These are phyloP conservation scores for Archips crataeganus DNA, from an alignment of 2,888 invertebrate genomes.

Conservation along the genomic window DNA sequence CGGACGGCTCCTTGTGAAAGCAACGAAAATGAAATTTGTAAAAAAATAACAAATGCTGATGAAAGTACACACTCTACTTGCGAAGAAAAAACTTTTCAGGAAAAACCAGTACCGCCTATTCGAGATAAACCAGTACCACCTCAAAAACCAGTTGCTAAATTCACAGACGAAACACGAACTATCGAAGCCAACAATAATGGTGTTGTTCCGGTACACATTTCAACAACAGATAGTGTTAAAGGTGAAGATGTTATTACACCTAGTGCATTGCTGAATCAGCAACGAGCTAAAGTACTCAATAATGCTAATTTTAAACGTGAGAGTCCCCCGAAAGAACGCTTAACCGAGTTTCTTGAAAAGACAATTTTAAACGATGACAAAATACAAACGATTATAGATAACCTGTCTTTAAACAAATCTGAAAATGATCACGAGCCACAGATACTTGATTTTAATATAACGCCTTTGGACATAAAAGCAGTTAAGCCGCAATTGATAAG, in stretches of 20 bases:
- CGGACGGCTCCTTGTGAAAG: constrained; percentile 47
- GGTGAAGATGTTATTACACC: constrained; percentile 53
- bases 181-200: constrained; percentile 20
- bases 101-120: background rate
- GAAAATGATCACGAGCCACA: constrained; percentile 55
- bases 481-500: constrained; percentile 54
- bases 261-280: constrained; percentile 57
- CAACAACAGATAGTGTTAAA: constrained; percentile 7
- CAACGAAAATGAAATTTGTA: constrained; percentile 47
- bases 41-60: constrained; percentile 29
- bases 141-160: background rate
- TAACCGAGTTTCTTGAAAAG: constrained; percentile 78
- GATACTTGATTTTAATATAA: constrained; percentile 46
- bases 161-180: constrained; percentile 22
- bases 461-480: constrained; percentile 51
- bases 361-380: constrained; percentile 78
- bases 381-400: constrained; percentile 78
- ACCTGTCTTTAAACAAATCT: constrained; percentile 71
- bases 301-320: constrained; percentile 63
- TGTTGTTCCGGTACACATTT: constrained; percentile 2
- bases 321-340: constrained; percentile 78
- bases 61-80: background rate
- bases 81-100: background rate
- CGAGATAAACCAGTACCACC: background rate
- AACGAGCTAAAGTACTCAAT: constrained; percentile 52